Base-by-base conservation (phyloP, 2,888 invertebrate genomes). In the Agrenia bidenticulata region DNA sequence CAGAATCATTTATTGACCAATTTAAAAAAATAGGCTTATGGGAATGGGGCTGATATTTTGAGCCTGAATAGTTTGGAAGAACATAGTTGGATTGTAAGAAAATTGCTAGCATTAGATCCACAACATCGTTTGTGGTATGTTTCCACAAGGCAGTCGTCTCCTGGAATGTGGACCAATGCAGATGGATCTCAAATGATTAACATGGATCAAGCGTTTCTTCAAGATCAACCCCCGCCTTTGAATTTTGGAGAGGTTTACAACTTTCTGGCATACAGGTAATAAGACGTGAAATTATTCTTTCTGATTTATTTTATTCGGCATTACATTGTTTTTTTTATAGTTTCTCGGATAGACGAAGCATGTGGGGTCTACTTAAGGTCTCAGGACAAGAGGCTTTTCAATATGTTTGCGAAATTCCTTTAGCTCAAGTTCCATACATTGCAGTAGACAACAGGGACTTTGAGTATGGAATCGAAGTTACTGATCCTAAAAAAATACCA, bases 391-490 rank as follows among this genome's bases (percentile, higher is more conserved):
- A 92, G 74, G 83, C 86, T 62, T 84, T 87, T 72, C 85, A 91
- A 62, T 94, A 90, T 76, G 92, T 95, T 75, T 95, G 95, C 81
- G 93, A 95, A 83, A 90, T 91, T 23, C 87, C 88, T 76, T 84
- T 89, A n/a, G 83, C 85, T 69, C 84, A 86, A 72, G 82, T 92
- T 66, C 86, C 87, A 72, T 87, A 89, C 78, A 80, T 89, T 53
- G 83, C 87, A 58, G 85, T 85, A 75, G 77, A 77, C 51, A 87
- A 88, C 74, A 85, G 93, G 57, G 88, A 89, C 49, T 90, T 89
- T 78, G 89, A 90, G 50, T 96, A 94, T 81, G 95, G 95, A 0
- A 79, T 92, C 59, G 89, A 91, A 78, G 86, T 92, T 51, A 86
- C 84, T 73, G 90, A 96, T 80, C 88, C 89, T 0, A 86, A 87